Conservation (phyloP, 1,140 invertebrate species). For the Formica exsecta region DNA sequence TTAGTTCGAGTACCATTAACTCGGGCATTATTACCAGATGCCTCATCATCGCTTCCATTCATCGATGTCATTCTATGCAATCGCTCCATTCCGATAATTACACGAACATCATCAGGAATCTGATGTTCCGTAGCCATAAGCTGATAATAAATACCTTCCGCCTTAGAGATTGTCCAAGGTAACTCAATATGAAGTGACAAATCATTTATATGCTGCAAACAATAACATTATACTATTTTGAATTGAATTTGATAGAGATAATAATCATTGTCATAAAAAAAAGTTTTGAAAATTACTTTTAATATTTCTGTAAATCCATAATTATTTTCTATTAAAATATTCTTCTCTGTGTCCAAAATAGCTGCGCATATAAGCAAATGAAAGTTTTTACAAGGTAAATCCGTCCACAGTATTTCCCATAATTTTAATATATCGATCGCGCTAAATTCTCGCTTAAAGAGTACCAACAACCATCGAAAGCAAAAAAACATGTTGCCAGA, state of each 20-base stretch:
- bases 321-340: constrained; percentile 94
- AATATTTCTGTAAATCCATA: constrained; percentile 98
- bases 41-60: constrained; percentile 73
- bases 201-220: constrained; percentile 96
- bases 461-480: constrained; percentile 96
- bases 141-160: constrained; percentile 96
- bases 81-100: constrained; percentile 89
- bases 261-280: not conserved
- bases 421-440: constrained; percentile 92
- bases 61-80: constrained; percentile 72
- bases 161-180: constrained; percentile 92
- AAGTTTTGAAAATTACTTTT: constrained; percentile 89
- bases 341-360: constrained; percentile 95
- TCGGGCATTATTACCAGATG: constrained; percentile 26
- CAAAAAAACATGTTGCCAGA: constrained; percentile 99
- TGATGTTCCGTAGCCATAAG: constrained; percentile 89
- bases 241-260: not conserved
- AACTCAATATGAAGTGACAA: constrained; percentile 94
- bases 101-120: constrained; percentile 89
- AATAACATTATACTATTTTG: constrained; percentile 31
- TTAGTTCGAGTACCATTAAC: constrained; percentile 32
- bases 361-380: constrained; percentile 96
- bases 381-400: constrained; percentile 96
- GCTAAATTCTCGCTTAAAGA: constrained; percentile 94
- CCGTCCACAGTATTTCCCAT: constrained; percentile 96